Conservation (phyloP, 2,888 invertebrate species). For the Sinopyrophorus schimmeli region DNA sequence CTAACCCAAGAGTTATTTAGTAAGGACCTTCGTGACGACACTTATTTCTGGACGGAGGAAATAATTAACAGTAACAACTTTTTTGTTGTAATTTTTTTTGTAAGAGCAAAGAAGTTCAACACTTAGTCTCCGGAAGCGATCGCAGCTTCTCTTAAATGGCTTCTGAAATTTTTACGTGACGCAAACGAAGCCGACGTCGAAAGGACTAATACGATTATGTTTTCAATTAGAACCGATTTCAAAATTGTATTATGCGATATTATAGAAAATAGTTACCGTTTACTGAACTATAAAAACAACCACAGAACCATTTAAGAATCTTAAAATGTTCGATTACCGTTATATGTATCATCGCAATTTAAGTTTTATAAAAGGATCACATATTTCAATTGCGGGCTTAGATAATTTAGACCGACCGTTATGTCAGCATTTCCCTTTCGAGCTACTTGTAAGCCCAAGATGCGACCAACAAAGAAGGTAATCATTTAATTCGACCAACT, state of each 20-base stretch:
- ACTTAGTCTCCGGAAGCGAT: no score
- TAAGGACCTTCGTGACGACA: no score
- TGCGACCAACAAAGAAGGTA: conserved; percentile 20
- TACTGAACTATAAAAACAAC: conserved; percentile 7
- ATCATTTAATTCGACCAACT: conserved; percentile 21
- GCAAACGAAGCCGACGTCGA: no score
- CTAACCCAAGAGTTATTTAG: no score
- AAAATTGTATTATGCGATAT: conserved; percentile 2
- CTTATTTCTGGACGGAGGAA: no score
- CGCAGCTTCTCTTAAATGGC: no score
- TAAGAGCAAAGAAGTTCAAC: no score
- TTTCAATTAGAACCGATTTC: no score
- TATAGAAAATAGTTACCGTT: conserved; percentile 2
- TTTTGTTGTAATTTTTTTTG: no score
- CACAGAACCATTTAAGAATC: conserved; percentile 13
- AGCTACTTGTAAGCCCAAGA: conserved; percentile 22
- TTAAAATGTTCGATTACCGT: conserved; percentile 20
- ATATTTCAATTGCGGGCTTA: conserved; percentile 10
- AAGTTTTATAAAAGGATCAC: conserved; percentile 18
- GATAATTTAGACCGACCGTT: conserved; percentile 2
- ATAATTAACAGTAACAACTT: no score
- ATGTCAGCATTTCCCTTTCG: conserved; percentile 25
- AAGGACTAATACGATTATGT: no score
- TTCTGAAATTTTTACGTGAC: no score
- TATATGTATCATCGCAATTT: conserved; percentile 20